These are phyloP conservation scores for Yponomeuta plumbellus DNA, from an alignment of 2,888 invertebrate species.

Conservation along the genomic window DNA sequence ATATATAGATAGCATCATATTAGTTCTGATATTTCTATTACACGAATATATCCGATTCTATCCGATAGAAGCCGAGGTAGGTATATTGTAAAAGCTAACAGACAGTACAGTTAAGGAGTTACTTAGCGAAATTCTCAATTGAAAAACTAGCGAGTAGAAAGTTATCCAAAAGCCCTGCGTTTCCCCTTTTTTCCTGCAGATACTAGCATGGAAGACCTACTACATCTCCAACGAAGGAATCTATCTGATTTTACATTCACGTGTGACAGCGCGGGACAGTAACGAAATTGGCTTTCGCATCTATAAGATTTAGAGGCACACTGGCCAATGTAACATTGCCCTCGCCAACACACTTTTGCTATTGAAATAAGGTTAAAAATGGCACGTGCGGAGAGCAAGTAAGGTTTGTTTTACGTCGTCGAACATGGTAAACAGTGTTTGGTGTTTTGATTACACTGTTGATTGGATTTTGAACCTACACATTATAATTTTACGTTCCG, in stretches of 20 bases:
- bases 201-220: too few relatives aligned
- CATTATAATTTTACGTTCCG: neutral
- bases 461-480: neutral
- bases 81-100: too few relatives aligned
- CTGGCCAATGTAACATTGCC: neutral
- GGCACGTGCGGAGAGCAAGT: neutral
- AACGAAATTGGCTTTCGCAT: conserved; percentile 1
- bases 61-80: too few relatives aligned
- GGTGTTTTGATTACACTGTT: neutral
- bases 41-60: too few relatives aligned
- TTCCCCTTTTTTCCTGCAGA: too few relatives aligned
- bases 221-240: neutral
- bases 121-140: too few relatives aligned
- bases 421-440: neutral
- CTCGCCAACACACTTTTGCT: neutral
- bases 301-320: neutral
- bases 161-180: too few relatives aligned
- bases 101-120: too few relatives aligned
- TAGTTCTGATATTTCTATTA: too few relatives aligned
- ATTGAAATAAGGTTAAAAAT: neutral
- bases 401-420: neutral
- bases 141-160: too few relatives aligned
- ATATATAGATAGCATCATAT: too few relatives aligned
- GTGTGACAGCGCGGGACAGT: neutral
- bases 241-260: neutral